Evolutionary conservation across 2,113 vertebrate species (phyloP), one percentile per base, ranked within the genome.

Genomic region (Calyptomena viridis): DNA sequence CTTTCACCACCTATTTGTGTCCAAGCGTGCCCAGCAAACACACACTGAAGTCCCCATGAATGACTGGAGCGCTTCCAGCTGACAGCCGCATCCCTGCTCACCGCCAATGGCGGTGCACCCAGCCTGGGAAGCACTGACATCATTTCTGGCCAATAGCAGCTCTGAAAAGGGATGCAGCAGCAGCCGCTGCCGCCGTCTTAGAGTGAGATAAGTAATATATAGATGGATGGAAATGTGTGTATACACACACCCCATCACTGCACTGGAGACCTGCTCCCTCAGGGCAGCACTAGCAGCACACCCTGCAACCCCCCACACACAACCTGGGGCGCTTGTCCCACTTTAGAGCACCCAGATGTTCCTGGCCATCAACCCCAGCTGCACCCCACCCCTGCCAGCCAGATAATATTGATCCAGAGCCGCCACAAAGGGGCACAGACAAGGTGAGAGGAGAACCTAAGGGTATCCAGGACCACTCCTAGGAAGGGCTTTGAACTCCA

Each of bases 51-150:
- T 98, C 97, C 97, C 98, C 98, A 98, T 99, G 99, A 99, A 99
- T 98, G 98, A 99, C 98, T 98, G 97, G 98, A 98, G 98, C 97
- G 98, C 97, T 98, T 98, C 98, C 98, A 87, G 97, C 98, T 98
- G 98, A 98, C 97, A 97, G 95, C 98, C 97, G 98, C 98, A 98
- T 99, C 98, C 98, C 95, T 84, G 96, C 96, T 53, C 93, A 94
- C 96, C 95, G 97, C 99, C 99, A 99, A 99, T 96, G 97, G 97
- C 96, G 97, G 94, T 63, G 93, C 97, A 97, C 97, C 97, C 97
- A 97, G 97, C 96, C 97, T 97, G 97, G 97, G 98, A 98, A 98
- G 97, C 96, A 98, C 98, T 99, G 98, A 99, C 99, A 99, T 99
- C 99, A 99, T 99, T 97, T 97, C 93, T 97, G 97, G 98, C 99